Conservation (phyloP, 2,113 vertebrate species). For the Melanerpes aurifrons region DNA sequence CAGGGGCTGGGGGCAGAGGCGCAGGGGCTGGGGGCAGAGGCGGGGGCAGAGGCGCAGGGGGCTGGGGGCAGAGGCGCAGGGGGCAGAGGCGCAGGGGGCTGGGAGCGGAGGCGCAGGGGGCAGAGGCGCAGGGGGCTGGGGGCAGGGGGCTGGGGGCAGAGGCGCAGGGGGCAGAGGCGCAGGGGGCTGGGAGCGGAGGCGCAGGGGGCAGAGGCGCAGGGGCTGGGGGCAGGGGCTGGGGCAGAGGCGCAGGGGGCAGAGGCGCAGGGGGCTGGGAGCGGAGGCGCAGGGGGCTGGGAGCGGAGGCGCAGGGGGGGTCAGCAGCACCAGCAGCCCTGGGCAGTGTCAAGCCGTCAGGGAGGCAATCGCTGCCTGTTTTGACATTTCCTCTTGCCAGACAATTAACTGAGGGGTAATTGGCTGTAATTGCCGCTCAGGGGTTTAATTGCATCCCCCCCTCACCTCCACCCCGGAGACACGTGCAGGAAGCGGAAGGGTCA, state of each 20-base stretch:
- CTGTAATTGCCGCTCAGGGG: conserved; percentile 50
- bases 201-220: neutral
- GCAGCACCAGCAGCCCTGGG: neutral
- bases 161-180: neutral
- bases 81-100: too few relatives aligned
- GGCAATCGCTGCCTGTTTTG: conserved; percentile 8
- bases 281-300: neutral
- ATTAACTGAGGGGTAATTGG: conserved; percentile 59
- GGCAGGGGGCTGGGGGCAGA: neutral
- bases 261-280: neutral
- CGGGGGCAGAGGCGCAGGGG: neutral
- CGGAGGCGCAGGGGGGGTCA: neutral
- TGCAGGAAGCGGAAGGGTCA: conserved; percentile 55
- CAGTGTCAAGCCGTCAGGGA: conserved; percentile 28
- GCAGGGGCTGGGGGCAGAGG: too few relatives aligned
- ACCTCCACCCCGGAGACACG: conserved; percentile 19
- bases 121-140: neutral
- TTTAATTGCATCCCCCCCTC: conserved; percentile 11
- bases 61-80: too few relatives aligned
- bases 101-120: neutral
- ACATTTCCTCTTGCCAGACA: conserved; percentile 55
- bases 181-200: neutral
- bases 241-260: neutral
- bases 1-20: neutral
- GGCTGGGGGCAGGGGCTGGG: too few relatives aligned